These are phyloP conservation scores for Limenitis camilla DNA, from an alignment of 2,888 invertebrate species.

Conservation along the genomic window DNA sequence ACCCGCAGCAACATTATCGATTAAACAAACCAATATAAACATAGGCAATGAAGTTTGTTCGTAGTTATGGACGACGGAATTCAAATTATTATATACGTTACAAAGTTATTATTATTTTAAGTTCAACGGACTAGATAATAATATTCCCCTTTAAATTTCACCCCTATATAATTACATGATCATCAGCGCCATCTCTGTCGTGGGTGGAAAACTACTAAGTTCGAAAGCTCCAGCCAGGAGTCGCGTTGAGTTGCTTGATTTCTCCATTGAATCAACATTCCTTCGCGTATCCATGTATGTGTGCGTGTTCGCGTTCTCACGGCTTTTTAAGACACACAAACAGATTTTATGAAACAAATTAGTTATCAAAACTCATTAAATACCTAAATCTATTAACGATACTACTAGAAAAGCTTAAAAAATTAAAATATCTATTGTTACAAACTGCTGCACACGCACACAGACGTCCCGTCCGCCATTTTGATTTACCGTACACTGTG, in stretches of 20 bases:
- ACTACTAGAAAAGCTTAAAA: conserved; percentile 18
- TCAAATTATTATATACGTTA: conserved; percentile 12
- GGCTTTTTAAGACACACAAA: conserved; percentile 32
- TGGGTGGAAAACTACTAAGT: conserved; percentile 42
- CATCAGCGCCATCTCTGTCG: conserved; percentile 54
- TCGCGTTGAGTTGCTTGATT: conserved; percentile 66
- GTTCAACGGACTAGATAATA: conserved; percentile 21
- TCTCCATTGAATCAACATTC: conserved; percentile 74
- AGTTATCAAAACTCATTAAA: conserved; percentile 25
- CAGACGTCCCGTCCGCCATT: conserved; percentile 61
- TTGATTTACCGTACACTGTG: conserved; percentile 72
- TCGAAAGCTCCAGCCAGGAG: conserved; percentile 57
- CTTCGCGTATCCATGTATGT: conserved; percentile 64
- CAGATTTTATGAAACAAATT: conserved; percentile 48
- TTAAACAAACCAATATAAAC: conserved; percentile 21
- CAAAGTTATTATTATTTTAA: conserved; percentile 16
- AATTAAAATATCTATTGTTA: conserved; percentile 35
- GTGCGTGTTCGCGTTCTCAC: conserved; percentile 64
- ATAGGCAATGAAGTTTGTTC: background rate
- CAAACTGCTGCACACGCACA: conserved; percentile 65
- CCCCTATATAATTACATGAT: conserved; percentile 34
- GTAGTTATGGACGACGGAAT: background rate
- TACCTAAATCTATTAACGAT: conserved; percentile 23
- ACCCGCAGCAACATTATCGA: conserved; percentile 24
- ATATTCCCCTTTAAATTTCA: conserved; percentile 29